Evolutionary conservation across 2,888 invertebrate species (phyloP).

Genomic region (Laothoe populi): DNA sequence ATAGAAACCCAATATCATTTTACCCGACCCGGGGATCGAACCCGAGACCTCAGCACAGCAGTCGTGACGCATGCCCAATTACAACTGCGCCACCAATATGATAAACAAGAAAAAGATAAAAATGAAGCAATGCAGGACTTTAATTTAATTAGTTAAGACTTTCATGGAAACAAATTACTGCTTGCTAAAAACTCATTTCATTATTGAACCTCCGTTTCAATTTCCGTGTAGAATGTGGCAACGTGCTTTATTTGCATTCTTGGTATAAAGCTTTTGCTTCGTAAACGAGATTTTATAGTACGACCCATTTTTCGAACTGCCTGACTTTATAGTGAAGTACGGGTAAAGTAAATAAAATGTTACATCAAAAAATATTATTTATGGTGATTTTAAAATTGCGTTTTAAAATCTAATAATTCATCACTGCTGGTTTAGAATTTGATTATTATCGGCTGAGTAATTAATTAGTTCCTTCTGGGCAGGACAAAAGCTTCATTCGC

Average conservation of each 20-base stretch:
- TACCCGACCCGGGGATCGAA: too few species aligned
- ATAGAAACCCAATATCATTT: too few species aligned
- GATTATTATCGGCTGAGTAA: background rate
- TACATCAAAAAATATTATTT: background rate
- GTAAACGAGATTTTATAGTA: background rate
- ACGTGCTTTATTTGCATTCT: constrained; percentile 6
- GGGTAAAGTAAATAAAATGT: background rate
- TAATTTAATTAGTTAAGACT: too few species aligned
- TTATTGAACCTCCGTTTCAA: background rate
- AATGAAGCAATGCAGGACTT: too few species aligned
- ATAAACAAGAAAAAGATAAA: too few species aligned
- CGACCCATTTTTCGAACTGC: constrained; percentile 2
- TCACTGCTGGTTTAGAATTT: background rate
- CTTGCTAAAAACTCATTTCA: background rate
- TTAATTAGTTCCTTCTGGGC: background rate
- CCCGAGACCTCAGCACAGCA: too few species aligned
- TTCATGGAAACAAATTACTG: background rate
- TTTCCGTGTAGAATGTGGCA: background rate
- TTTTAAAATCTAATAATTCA: too few species aligned
- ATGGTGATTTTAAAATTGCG: background rate
- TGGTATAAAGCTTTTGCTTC: background rate
- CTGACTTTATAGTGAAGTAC: background rate
- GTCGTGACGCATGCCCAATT: too few species aligned
- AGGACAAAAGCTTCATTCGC: constrained; percentile 2
- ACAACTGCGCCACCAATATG: too few species aligned